Percentiles rank a stretch among this genome's conserved stretches.
These are phyloP conservation scores for Lasioglossum albipes DNA, from an alignment of 1,140 invertebrate genomes.

Conservation along the genomic window DNA sequence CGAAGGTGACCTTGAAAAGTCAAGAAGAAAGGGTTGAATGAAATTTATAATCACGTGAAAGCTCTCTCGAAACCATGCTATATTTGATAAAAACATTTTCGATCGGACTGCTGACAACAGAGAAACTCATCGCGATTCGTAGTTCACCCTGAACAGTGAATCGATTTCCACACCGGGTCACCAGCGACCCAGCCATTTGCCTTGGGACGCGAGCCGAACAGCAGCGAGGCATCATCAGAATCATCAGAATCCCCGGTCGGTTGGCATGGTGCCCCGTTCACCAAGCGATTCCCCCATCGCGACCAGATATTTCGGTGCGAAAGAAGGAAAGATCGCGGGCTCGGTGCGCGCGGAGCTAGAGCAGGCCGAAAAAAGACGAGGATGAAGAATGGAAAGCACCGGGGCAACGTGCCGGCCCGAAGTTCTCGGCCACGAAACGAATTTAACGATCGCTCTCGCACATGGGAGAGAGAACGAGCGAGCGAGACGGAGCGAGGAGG, in stretches of 20 bases:
- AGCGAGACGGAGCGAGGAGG: conserved; percentile 48
- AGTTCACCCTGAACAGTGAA: too few relatives aligned
- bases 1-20: too few relatives aligned
- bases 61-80: too few relatives aligned
- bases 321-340: neutral
- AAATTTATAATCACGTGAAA: too few relatives aligned
- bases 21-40: too few relatives aligned
- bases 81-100: too few relatives aligned
- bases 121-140: too few relatives aligned
- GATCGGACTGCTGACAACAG: too few relatives aligned
- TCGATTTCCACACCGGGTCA: too few relatives aligned
- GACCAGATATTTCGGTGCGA: conserved; percentile 18
- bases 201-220: too few relatives aligned
- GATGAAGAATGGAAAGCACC: conserved; percentile 37
- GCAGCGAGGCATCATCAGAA: too few relatives aligned
- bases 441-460: conserved; percentile 66
- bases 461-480: conserved; percentile 52
- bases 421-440: conserved; percentile 67
- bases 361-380: conserved; percentile 7
- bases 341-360: neutral
- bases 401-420: conserved; percentile 47
- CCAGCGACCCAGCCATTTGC: too few relatives aligned
- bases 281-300: conserved; percentile 10
- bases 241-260: neutral
- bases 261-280: neutral